phyloP scores from a whole-genome alignment of 2,888 invertebrate species.

The Artemia sinica region DNA sequence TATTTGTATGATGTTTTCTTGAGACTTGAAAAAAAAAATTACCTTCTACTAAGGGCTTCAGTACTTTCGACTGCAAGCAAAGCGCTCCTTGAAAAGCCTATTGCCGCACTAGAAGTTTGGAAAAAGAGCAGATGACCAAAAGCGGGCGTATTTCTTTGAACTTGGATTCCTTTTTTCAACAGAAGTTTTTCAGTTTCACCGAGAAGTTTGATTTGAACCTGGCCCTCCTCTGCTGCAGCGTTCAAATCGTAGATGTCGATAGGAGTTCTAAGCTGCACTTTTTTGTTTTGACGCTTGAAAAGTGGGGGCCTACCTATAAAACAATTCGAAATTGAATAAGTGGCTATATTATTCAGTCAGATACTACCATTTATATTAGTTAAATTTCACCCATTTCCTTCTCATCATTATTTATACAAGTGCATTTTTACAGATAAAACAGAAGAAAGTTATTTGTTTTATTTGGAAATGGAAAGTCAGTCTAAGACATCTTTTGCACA shows the following conservation, averaged over 20 bases:
- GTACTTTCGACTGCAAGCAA: constrained; percentile 19
- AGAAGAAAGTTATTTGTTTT: no score
- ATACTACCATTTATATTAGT: no score
- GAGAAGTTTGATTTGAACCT: constrained; percentile 15
- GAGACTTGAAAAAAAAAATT: not conserved
- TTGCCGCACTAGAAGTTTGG: constrained; percentile 17
- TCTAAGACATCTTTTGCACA: no score
- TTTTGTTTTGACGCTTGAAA: constrained; percentile 16
- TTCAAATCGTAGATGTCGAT: constrained; percentile 18
- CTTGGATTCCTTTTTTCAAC: constrained; percentile 16
- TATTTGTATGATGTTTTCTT: no score
- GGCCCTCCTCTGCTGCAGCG: constrained; percentile 19
- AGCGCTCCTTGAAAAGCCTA: constrained; percentile 14
- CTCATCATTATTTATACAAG: no score
- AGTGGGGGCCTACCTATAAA: constrained; percentile 12
- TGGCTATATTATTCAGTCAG: not conserved
- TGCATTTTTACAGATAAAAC: no score
- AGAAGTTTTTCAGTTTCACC: constrained; percentile 20
- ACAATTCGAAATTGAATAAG: not conserved
- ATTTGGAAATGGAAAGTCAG: no score
- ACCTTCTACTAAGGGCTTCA: constrained; percentile 21
- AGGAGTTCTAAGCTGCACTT: constrained; percentile 7
- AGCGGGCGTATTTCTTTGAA: constrained; percentile 17
- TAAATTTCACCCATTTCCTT: no score
- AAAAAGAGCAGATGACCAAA: constrained; percentile 21